phyloP scores from a whole-genome alignment of 2,888 invertebrate species.

The Myopa tessellatipennis region DNA sequence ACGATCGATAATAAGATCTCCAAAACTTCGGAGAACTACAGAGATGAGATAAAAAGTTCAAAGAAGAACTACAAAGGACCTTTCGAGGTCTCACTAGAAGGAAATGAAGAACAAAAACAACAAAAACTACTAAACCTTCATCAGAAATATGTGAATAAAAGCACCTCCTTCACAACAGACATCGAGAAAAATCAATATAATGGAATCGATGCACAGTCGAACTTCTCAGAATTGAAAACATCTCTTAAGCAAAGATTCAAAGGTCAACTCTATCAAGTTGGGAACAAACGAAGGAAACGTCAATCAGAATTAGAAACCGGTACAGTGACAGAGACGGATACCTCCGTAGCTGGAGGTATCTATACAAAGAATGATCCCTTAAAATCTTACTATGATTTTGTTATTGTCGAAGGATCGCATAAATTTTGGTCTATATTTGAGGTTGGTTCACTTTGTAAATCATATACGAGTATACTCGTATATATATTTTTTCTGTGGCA shows the following conservation, averaged over 20 bases:
- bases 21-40: background rate
- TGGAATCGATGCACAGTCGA: too few species aligned
- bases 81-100: background rate
- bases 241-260: background rate
- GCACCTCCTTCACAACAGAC: too few species aligned
- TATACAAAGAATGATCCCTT: conserved; percentile 14
- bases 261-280: background rate
- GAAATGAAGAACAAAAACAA: background rate
- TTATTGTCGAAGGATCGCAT: conserved; percentile 24
- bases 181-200: too few species aligned
- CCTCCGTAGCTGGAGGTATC: background rate
- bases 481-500: background rate
- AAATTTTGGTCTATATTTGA: conserved; percentile 32
- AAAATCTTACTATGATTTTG: conserved; percentile 28
- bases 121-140: background rate
- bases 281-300: background rate
- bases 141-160: background rate
- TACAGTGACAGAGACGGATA: background rate
- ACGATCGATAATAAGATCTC: background rate
- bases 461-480: background rate
- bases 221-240: background rate
- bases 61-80: too few species aligned
- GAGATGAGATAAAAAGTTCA: too few species aligned
- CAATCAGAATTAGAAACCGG: background rate
- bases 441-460: background rate